Base-by-base conservation (phyloP, 2,888 invertebrate genomes). In the Chymomyza amoena region DNA sequence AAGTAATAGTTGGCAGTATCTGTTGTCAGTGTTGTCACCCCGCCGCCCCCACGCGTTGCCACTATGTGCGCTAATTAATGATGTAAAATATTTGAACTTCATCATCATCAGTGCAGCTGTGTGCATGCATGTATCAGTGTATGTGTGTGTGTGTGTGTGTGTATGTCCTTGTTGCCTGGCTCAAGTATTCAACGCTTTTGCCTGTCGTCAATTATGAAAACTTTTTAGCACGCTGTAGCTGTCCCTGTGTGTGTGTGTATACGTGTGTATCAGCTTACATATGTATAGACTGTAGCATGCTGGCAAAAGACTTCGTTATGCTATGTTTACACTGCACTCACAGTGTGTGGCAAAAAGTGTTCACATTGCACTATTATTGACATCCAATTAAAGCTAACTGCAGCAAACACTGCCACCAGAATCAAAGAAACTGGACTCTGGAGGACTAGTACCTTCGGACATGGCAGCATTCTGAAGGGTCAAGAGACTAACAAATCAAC, bases 121-220 rank as follows among this genome's bases (percentile, higher is more conserved):
- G 39, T 39, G n/a, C n/a, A n/a, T n/a, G n/a, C n/a, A n/a, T n/a
- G n/a, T n/a, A n/a, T n/a, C n/a, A n/a, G n/a, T n/a, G n/a, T n/a
- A n/a, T n/a, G n/a, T n/a, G n/a, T 59, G 28, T 52, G 39, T 39
- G 39, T 10, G 39, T 39, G 5, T 45, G 39, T 13, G 39, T 45
- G 39, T 1, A 4, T 5, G 57, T 57, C 15, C 20, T 57, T 13
- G 10, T 4, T 36, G 36, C 45, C 16, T 56, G 32, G 60, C 36
- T 69, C 50, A 66, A 16, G 39, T 36, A 66, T 36, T 18, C 15
- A 66, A 16, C 56, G 66, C 57, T 68, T 76, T 66, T 71, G 78
- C 78, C 72, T 82, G 78, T 83, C 81, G 81, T 85, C 85, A 83
- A 83, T 85, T 85, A 81, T 83, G 85, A 59, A 85, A 83, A 83